Conservation (phyloP, 2,888 invertebrate species). For the Bhutanitis thaidina region DNA sequence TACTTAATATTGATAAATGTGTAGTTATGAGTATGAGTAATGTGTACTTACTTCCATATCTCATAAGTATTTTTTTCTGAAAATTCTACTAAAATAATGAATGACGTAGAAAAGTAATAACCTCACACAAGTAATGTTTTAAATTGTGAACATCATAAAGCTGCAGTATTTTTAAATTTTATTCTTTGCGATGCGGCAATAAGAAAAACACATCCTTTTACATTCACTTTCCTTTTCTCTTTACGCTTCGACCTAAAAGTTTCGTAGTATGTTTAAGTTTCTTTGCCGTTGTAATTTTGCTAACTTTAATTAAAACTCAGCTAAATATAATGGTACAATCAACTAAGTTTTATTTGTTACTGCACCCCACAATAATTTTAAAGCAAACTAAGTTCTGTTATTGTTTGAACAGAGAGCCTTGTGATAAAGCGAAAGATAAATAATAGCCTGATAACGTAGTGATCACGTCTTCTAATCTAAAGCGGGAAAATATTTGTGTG, state of each 20-base stretch:
- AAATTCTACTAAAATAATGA: too few relatives aligned
- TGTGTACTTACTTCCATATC: too few relatives aligned
- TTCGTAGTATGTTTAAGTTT: constrained; percentile 1
- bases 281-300: constrained; percentile 5
- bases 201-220: not conserved
- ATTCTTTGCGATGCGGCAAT: not conserved
- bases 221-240: not conserved
- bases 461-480: too few relatives aligned
- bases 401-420: constrained; percentile 4
- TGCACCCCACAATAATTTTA: constrained; percentile 8
- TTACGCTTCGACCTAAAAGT: not conserved
- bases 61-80: too few relatives aligned
- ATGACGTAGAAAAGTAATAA: too few relatives aligned
- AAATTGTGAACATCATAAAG: too few relatives aligned
- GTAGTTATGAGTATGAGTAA: too few relatives aligned
- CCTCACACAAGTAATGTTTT: too few relatives aligned
- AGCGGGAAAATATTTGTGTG: too few relatives aligned
- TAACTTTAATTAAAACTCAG: constrained; percentile 9
- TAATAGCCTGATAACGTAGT: too few relatives aligned
- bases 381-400: constrained; percentile 12
- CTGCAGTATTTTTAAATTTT: too few relatives aligned
- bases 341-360: constrained; percentile 8
- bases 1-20: too few relatives aligned
- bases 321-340: constrained; percentile 4
- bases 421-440: not conserved